Conservation (phyloP, 2,888 invertebrate species). For the Drosophila gaucha region DNA sequence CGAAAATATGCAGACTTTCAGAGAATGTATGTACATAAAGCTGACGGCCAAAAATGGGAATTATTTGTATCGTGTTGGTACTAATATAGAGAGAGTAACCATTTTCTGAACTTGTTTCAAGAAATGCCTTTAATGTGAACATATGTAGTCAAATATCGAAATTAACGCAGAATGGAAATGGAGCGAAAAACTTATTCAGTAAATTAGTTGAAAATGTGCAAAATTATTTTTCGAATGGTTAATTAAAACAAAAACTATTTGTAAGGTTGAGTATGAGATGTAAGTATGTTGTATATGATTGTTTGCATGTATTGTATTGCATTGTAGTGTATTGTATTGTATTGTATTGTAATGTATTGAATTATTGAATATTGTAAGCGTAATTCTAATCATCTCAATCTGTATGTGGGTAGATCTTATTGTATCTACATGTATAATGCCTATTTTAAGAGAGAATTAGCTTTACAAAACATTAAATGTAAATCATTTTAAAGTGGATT, state of each 20-base stretch:
- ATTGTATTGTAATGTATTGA: constrained; percentile 25
- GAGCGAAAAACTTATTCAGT: not conserved
- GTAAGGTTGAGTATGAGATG: constrained; percentile 9
- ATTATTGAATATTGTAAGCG: constrained; percentile 25
- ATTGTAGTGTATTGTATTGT: constrained; percentile 15
- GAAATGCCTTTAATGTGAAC: not conserved
- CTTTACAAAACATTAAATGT: constrained; percentile 17
- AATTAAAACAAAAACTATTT: too few relatives aligned
- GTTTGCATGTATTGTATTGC: constrained; percentile 17
- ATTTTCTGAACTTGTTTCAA: not conserved
- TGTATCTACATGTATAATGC: constrained; percentile 17
- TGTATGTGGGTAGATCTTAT: constrained; percentile 23
- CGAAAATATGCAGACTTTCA: too few relatives aligned
- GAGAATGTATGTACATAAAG: too few relatives aligned
- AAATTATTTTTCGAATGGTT: too few relatives aligned
- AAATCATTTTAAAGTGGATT: constrained; percentile 20
- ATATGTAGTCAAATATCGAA: not conserved
- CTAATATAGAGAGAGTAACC: not conserved
- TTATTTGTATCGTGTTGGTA: not conserved
- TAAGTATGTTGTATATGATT: constrained; percentile 14
- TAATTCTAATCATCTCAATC: constrained; percentile 40
- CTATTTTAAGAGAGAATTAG: constrained; percentile 8
- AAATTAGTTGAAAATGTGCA: not conserved
- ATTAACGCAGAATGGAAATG: not conserved
- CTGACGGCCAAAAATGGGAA: too few relatives aligned